A percentile compares a stretch with the other conserved stretches of the same genome.
Evolutionary conservation across 1,140 invertebrate genomes (phyloP).

Genomic region (Pemphigus obesinymphae): DNA sequence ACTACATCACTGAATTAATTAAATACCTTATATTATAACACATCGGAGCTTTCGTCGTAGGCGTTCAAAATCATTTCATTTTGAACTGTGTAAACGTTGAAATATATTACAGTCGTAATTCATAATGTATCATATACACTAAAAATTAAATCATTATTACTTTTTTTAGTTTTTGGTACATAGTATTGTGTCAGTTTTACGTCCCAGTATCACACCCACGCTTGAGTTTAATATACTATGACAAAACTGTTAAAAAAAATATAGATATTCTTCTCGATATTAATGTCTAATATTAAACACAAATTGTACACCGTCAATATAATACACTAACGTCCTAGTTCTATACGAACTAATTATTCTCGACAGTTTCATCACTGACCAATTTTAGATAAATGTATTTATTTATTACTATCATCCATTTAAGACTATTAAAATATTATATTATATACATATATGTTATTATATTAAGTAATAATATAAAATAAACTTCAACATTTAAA

Average conservation of each 20-base stretch:
- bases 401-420: neutral
- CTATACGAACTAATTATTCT: constrained; percentile 15
- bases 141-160: neutral
- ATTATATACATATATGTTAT: no score
- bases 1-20: no score
- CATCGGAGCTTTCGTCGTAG: no score
- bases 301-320: neutral
- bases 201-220: neutral
- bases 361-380: neutral
- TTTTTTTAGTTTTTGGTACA: neutral
- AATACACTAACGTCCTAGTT: neutral
- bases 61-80: neutral
- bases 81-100: neutral
- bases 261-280: neutral
- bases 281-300: neutral
- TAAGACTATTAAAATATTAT: constrained; percentile 1
- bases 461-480: neutral
- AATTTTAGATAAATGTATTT: constrained; percentile 16
- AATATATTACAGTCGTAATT: neutral
- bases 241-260: no score
- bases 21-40: no score
- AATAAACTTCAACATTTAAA: no score
- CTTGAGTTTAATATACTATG: neutral
- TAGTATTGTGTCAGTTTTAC: no score
- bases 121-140: neutral